Conservation (phyloP, 2,113 vertebrate species). For the Albula glossodonta region DNA sequence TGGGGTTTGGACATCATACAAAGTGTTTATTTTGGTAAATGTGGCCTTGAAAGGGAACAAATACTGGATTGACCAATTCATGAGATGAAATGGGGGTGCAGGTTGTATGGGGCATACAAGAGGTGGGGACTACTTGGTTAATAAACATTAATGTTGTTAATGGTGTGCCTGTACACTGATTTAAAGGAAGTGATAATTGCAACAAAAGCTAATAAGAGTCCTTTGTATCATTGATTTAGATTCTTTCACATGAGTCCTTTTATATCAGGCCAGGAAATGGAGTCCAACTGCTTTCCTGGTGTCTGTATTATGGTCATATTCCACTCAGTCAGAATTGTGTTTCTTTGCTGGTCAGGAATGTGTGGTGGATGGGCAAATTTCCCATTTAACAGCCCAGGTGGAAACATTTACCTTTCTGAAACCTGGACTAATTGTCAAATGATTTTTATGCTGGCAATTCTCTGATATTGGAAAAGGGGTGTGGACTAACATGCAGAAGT, state of each 20-base stretch:
- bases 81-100: neutral
- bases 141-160: neutral
- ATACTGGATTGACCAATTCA: slow-evolving; percentile 1
- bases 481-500: neutral
- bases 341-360: neutral
- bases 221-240: neutral
- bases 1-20: neutral
- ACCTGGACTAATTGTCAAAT: neutral
- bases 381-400: neutral
- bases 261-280: neutral
- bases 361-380: no score
- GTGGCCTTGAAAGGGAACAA: neutral
- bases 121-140: neutral
- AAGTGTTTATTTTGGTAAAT: neutral
- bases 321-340: neutral
- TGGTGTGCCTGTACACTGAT: no score
- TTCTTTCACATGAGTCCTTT: neutral
- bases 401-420: neutral
- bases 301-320: neutral
- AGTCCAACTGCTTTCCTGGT: neutral
- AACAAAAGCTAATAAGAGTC: neutral
- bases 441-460: neutral
- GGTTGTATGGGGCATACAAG: neutral
- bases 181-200: no score
- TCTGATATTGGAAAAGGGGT: neutral